These are phyloP conservation scores for Paralichthys olivaceus DNA, from an alignment of 2,113 vertebrate species.

Conservation along the genomic window DNA sequence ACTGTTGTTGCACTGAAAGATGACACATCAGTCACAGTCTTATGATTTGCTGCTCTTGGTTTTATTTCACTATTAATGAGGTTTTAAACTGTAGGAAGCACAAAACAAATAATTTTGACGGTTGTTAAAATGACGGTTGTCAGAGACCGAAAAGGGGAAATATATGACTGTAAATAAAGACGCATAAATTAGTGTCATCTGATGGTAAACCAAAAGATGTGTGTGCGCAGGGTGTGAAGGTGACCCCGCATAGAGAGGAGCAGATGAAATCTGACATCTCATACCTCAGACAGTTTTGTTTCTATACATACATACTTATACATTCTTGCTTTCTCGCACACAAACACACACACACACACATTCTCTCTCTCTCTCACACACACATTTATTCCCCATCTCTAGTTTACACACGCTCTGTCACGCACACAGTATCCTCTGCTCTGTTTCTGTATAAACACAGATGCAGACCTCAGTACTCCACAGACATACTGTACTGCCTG, in stretches of 20 bases:
- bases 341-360: slow-evolving; percentile 7
- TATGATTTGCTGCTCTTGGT: not conserved
- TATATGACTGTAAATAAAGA: slow-evolving; percentile 10
- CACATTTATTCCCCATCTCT: not conserved
- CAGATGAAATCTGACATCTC: slow-evolving; percentile 6
- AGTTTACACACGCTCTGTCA: not conserved
- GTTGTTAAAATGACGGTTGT: too few species aligned
- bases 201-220: not conserved
- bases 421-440: slow-evolving; percentile 2
- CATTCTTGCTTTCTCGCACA: slow-evolving; percentile 11
- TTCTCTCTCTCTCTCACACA: not conserved
- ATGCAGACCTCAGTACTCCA: slow-evolving; percentile 34
- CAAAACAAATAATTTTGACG: not conserved
- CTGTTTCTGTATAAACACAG: slow-evolving; percentile 71
- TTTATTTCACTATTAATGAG: not conserved
- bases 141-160: slow-evolving; percentile 8
- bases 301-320: slow-evolving; percentile 41
- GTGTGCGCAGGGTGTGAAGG: not conserved
- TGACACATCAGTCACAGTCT: slow-evolving; percentile 25
- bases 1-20: not conserved
- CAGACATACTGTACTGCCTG: slow-evolving; percentile 43
- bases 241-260: slow-evolving; percentile 12
- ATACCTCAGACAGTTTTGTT: slow-evolving; percentile 37
- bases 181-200: not conserved
- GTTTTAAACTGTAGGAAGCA: not conserved